Percentiles rank a stretch among this genome's conserved stretches.
Evolutionary conservation across 2,888 invertebrate genomes (phyloP).

Genomic region (Latheticus oryzae): DNA sequence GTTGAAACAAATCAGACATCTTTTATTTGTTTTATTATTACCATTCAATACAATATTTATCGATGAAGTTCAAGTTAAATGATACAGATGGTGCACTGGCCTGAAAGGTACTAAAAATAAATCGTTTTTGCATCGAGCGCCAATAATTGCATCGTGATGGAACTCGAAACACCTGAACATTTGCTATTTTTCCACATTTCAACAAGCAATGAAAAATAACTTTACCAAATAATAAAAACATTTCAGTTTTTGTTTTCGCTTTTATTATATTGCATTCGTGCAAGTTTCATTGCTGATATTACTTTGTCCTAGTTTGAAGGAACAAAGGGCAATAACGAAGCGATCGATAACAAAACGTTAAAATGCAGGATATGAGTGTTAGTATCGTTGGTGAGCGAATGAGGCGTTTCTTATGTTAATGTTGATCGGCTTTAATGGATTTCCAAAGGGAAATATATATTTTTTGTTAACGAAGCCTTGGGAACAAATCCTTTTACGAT

Average conservation of each 20-base stretch:
- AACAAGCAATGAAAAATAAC: no score
- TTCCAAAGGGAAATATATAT: conserved; percentile 5
- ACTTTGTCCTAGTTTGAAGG: conserved; percentile 35
- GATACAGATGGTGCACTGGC: conserved; percentile 45
- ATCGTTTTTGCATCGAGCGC: conserved; percentile 27
- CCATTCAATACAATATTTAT: conserved; percentile 40
- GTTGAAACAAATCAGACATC: conserved; percentile 28
- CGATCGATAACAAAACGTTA: conserved; percentile 19
- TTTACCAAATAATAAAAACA: no score
- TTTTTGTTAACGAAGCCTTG: conserved; percentile 15
- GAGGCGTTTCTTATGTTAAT: conserved; percentile 31
- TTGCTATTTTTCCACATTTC: neutral
- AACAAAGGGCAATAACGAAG: conserved; percentile 38
- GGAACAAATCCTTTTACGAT: conserved; percentile 34
- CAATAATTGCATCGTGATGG: conserved; percentile 29
- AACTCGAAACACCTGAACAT: conserved; percentile 13
- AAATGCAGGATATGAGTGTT: conserved; percentile 3
- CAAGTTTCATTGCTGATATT: conserved; percentile 26
- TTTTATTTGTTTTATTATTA: conserved; percentile 33
- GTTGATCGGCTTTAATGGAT: conserved; percentile 19
- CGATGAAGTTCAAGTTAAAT: conserved; percentile 45
- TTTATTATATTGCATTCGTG: conserved; percentile 12
- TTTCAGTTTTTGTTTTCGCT: conserved; percentile 1
- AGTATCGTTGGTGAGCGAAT: no score
- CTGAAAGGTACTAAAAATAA: conserved; percentile 33